phyloP scores from a whole-genome alignment of 2,797 vertebrate genomes.

The Falco berigora region DNA sequence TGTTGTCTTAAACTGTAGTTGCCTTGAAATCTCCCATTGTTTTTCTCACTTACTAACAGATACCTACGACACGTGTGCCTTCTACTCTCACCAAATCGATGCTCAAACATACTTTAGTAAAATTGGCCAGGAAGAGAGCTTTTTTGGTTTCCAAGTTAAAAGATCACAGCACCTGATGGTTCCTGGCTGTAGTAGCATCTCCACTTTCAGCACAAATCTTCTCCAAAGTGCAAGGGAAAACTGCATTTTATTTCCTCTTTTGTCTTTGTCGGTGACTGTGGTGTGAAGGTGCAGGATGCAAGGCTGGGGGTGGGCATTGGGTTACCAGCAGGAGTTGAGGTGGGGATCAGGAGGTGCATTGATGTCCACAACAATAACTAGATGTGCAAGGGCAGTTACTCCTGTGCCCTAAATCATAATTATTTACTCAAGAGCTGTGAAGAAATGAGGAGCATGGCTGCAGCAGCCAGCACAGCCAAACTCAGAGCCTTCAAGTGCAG shows the following conservation, averaged over 20 bases:
- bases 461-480: neutral
- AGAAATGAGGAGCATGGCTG: neutral
- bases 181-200: neutral
- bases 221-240: neutral
- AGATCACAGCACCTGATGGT: neutral
- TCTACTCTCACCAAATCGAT: neutral
- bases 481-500: neutral
- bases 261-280: neutral
- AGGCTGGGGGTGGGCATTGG: neutral
- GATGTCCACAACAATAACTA: neutral
- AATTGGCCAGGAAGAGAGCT: neutral
- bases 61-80: neutral
- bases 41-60: neutral
- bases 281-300: neutral
- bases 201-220: neutral
- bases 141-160: neutral
- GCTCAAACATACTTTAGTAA: neutral
- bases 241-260: neutral
- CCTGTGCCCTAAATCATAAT: neutral
- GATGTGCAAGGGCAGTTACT: neutral
- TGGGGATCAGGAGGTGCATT: neutral
- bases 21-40: neutral
- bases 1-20: neutral
- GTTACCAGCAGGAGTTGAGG: neutral
- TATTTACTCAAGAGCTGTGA: neutral